Percentiles rank a stretch among this genome's conserved stretches.
These are phyloP conservation scores for Sclerodermus sp. DNA, from an alignment of 2,888 invertebrate species.

Conservation along the genomic window DNA sequence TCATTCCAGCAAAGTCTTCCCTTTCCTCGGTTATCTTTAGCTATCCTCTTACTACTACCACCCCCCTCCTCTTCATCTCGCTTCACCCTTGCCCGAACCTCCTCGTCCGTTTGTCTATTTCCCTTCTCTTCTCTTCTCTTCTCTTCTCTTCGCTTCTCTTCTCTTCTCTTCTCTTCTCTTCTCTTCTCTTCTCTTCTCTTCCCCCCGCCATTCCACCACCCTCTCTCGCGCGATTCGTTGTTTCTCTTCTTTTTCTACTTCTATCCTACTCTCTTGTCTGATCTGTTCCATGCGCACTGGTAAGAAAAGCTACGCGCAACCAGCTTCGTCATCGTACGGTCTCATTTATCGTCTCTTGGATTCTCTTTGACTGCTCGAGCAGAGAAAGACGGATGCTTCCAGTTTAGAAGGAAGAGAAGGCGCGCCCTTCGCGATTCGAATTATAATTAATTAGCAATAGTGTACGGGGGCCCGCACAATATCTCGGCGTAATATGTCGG, in stretches of 20 bases:
- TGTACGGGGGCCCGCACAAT: conserved; percentile 11
- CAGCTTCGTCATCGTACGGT: conserved; percentile 40
- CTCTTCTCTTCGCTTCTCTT: no score
- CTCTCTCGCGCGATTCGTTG: no score
- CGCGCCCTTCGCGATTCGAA: conserved; percentile 13
- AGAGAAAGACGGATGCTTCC: background rate
- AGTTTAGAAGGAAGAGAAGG: background rate
- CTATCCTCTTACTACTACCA: conserved; percentile 13
- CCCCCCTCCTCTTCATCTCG: no score
- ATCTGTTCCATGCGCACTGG: conserved; percentile 11
- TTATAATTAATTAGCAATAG: conserved; percentile 31
- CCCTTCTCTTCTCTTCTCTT: no score
- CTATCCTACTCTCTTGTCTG: conserved; percentile 18
- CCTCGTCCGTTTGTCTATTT: no score
- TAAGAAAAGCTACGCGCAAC: conserved; percentile 28
- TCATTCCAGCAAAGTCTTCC: no score
- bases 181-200: conserved; percentile 19
- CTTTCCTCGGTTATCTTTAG: no score
- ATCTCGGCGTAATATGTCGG: conserved; percentile 20
- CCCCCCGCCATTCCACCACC: conserved; percentile 13
- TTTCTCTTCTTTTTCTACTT: no score
- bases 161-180: conserved; percentile 19
- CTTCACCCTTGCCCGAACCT: no score
- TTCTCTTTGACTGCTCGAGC: conserved; percentile 1
- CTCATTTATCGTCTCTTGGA: conserved; percentile 38